A percentile compares a stretch with the other conserved stretches of the same genome.
These are phyloP conservation scores for Papilio glaucus DNA, from an alignment of 1,140 invertebrate species.

Conservation along the genomic window DNA sequence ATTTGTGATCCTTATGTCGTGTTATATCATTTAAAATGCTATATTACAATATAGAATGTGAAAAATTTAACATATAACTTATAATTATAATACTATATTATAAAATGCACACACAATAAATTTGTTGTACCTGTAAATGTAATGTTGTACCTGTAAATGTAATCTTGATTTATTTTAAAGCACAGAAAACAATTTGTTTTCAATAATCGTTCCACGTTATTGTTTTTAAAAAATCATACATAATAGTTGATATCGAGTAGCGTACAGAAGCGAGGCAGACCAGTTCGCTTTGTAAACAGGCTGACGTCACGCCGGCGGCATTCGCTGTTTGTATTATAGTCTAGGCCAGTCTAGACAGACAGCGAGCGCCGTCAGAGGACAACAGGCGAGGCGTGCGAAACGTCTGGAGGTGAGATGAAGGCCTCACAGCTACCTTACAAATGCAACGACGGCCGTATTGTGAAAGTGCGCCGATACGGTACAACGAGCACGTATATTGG, in stretches of 20 bases:
- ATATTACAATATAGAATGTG: too few species aligned
- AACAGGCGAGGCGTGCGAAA: slow-evolving; percentile 61
- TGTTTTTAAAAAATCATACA: neutral
- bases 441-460: slow-evolving; percentile 55
- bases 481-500: slow-evolving; percentile 21
- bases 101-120: neutral
- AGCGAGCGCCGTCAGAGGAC: slow-evolving; percentile 55
- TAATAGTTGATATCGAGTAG: slow-evolving; percentile 8
- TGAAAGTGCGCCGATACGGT: slow-evolving; percentile 32
- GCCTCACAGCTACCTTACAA: slow-evolving; percentile 60
- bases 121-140: too few species aligned
- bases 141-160: too few species aligned
- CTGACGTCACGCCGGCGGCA: slow-evolving; percentile 45
- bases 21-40: too few species aligned
- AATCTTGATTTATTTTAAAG: too few species aligned
- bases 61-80: too few species aligned
- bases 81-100: too few species aligned
- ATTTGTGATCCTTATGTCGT: too few species aligned
- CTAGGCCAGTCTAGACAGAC: slow-evolving; percentile 63
- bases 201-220: neutral
- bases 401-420: slow-evolving; percentile 74
- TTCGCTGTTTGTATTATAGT: slow-evolving; percentile 52
- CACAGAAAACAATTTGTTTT: neutral
- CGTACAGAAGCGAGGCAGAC: neutral
- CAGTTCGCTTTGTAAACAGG: slow-evolving; percentile 9